These are phyloP conservation scores for Trissonchulus sp. DNA, from an alignment of 2,888 invertebrate genomes.

Conservation along the genomic window DNA sequence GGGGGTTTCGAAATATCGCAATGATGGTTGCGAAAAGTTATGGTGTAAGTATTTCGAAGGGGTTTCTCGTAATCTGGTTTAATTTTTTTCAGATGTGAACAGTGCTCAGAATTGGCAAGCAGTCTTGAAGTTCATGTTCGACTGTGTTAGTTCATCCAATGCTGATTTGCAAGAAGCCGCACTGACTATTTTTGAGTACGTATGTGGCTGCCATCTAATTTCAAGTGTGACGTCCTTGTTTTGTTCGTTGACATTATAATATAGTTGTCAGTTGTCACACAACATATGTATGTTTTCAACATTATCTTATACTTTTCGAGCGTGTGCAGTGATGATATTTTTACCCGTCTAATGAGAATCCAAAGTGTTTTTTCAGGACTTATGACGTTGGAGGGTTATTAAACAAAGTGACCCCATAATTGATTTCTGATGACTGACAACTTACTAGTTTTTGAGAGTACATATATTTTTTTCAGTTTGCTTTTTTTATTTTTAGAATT, in stretches of 20 bases:
- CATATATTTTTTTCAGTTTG: neutral
- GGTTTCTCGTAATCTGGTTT: neutral
- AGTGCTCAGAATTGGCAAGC: constrained; percentile 81
- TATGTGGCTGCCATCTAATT: constrained; percentile 31
- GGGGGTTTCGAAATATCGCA: too few species aligned
- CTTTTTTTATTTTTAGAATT: constrained; percentile 60
- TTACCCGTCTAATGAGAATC: too few species aligned
- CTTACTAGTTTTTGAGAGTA: too few species aligned
- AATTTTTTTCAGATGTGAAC: neutral
- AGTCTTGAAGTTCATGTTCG: constrained; percentile 82
- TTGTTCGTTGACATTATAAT: neutral
- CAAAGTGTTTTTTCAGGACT: too few species aligned
- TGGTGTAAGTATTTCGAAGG: too few species aligned
- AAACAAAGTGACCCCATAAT: too few species aligned
- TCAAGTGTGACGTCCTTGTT: too few species aligned
- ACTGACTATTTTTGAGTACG: constrained; percentile 84
- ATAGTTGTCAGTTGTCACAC: neutral
- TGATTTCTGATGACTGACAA: too few species aligned
- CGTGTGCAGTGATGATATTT: too few species aligned
- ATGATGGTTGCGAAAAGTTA: too few species aligned
- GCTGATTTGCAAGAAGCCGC: constrained; percentile 82
- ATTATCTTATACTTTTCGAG: too few species aligned
- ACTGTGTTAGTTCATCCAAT: constrained; percentile 77
- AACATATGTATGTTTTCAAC: neutral
- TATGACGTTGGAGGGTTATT: too few species aligned